Percentiles rank a stretch among this genome's conserved stretches.
These are phyloP conservation scores for Hemicordylus capensis DNA, from an alignment of 2,113 vertebrate genomes.

Conservation along the genomic window DNA sequence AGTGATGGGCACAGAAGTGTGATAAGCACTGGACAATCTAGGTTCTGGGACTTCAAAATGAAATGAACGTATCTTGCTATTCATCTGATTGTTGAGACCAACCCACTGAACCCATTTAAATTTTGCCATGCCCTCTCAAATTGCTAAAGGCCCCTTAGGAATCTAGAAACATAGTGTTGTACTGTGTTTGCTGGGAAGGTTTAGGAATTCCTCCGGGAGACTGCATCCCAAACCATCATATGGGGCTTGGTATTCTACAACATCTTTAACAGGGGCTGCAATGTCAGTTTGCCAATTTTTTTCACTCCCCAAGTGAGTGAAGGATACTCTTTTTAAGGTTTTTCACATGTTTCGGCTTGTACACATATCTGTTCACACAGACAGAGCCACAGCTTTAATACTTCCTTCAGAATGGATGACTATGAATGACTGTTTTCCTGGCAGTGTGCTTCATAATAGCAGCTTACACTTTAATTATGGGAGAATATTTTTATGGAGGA, in stretches of 20 bases:
- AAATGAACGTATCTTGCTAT: background rate
- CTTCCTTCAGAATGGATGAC: constrained; percentile 32
- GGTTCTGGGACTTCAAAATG: background rate
- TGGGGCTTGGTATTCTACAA: background rate
- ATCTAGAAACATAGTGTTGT: background rate
- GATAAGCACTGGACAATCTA: background rate
- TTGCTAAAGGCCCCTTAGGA: background rate
- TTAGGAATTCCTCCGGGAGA: background rate
- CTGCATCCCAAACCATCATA: background rate
- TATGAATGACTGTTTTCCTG: constrained; percentile 37
- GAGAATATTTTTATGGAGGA: constrained; percentile 24
- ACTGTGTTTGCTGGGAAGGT: background rate
- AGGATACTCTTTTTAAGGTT: background rate
- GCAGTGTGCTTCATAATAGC: constrained; percentile 16
- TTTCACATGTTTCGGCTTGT: background rate
- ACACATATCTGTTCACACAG: constrained; percentile 37
- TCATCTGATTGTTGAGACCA: background rate
- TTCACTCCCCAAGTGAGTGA: background rate
- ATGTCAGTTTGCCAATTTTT: background rate
- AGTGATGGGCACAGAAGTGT: background rate
- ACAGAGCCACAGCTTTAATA: constrained; percentile 48
- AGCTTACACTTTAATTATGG: constrained; percentile 27
- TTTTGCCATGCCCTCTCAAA: background rate
- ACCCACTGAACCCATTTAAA: background rate
- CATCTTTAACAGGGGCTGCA: background rate